Conservation (phyloP, 2,888 invertebrate species). For the Limulus polyphemus region DNA sequence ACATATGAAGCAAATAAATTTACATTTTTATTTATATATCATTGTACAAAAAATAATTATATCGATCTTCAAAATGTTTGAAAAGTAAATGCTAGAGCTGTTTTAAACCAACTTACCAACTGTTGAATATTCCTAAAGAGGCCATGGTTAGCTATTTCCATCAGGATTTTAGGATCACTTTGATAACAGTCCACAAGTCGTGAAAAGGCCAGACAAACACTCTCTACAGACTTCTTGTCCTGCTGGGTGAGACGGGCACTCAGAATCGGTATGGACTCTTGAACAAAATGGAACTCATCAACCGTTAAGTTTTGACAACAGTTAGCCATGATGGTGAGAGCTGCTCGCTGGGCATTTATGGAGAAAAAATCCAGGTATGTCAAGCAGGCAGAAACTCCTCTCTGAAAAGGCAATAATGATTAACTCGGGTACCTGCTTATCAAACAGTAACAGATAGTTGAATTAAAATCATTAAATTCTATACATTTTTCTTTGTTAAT, state of each 20-base stretch:
- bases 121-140: slow-evolving; percentile 86
- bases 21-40: too few species aligned
- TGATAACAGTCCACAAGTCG: slow-evolving; percentile 93
- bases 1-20: too few species aligned
- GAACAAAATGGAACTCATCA: slow-evolving; percentile 87
- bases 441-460: too few species aligned
- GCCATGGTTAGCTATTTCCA: slow-evolving; percentile 85
- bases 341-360: slow-evolving; percentile 91
- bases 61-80: too few species aligned
- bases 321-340: slow-evolving; percentile 91
- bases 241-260: slow-evolving; percentile 54
- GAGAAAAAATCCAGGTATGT: slow-evolving; percentile 98
- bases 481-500: too few species aligned
- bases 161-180: slow-evolving; percentile 71
- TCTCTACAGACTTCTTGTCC: slow-evolving; percentile 96
- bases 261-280: slow-evolving; percentile 71
- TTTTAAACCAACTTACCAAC: slow-evolving; percentile 46
- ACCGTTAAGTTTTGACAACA: slow-evolving; percentile 87
- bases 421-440: too few species aligned
- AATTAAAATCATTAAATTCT: too few species aligned
- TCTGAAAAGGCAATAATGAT: slow-evolving; percentile 43
- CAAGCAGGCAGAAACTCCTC: slow-evolving; percentile 89
- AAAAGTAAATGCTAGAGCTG: too few species aligned
- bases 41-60: too few species aligned
- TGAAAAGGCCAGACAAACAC: slow-evolving; percentile 90